Base-by-base conservation (phyloP, 2,888 invertebrate genomes). In the Andricus curvator region DNA sequence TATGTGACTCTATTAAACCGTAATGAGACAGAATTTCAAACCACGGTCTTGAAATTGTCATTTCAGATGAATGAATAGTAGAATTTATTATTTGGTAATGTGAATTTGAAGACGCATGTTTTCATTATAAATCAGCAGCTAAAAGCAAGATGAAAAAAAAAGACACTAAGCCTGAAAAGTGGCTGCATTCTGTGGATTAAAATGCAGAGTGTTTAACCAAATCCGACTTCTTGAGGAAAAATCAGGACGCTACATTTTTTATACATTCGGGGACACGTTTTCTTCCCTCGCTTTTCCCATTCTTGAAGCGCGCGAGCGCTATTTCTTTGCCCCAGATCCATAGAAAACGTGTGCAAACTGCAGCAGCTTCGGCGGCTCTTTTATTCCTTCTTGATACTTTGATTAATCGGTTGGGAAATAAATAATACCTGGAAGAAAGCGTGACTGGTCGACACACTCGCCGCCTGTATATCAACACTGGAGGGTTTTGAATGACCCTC, bases 391-490 rank as follows among this genome's bases (percentile, higher is more conserved):
- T 74, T 74, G 74, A 37, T 56, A 56, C 56, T 56, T 74, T 74
- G 56, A 56, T 56, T 74, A 56, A 74, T 56, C 56, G 56, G 74
- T 51, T 33, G 33, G 37, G 74, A 56, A 74, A 74, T 74, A 74
- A 74, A 74, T 74, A 74, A 74, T 74, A 74, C 74, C 74, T 56
- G 74, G 56, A 74, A 56, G 74, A 74, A 56, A 74, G 74, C 74
- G 56, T 74, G 74, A 74, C 74, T 56, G 74, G 29, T 74, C 56
- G 56, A 56, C 74, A 74, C 74, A 74, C 33, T 74, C 74, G 56
- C 51, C 70, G 44, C 51, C 74, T 74, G 56, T 56, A 37, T 74
- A 74, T 74, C 51, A 74, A 56, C 33, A 51, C 33, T 51, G 29
- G 74, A 74, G 33, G 74, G 56, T 74, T 51, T 74, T 74, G 56